Percentiles rank a stretch among this genome's conserved stretches.
Evolutionary conservation across 2,888 invertebrate species (phyloP).

Genomic region (Pseudococcus jackbeardsleyi): DNA sequence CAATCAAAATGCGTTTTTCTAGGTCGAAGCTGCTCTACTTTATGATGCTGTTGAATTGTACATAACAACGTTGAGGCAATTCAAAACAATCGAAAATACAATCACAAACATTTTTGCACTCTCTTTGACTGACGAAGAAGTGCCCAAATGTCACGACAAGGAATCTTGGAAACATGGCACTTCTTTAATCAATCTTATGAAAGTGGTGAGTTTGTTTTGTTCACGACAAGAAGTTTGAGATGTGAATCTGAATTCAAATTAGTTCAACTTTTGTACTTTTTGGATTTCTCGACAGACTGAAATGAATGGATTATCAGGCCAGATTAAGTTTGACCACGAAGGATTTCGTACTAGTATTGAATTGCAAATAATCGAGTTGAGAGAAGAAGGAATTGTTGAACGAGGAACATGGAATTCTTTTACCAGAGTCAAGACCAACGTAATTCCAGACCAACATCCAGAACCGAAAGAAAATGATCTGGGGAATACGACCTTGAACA

Average conservation of each 20-base stretch:
- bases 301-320: constrained; percentile 70
- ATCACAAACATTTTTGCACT: constrained; percentile 81
- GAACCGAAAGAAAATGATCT: constrained; percentile 73
- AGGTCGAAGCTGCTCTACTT: constrained; percentile 74
- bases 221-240: neutral
- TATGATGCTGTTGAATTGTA: constrained; percentile 74
- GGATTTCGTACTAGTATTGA: constrained; percentile 71
- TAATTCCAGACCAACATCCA: constrained; percentile 70
- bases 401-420: constrained; percentile 71
- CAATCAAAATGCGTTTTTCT: constrained; percentile 61
- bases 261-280: neutral
- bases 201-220: constrained; percentile 74
- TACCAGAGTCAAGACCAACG: constrained; percentile 71
- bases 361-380: constrained; percentile 71
- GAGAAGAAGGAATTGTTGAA: constrained; percentile 70
- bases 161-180: constrained; percentile 85
- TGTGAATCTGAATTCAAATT: neutral
- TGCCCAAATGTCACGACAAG: constrained; percentile 71
- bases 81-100: constrained; percentile 90
- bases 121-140: neutral
- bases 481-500: constrained; percentile 72
- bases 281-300: constrained; percentile 69
- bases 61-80: constrained; percentile 83
- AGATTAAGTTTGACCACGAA: constrained; percentile 70
- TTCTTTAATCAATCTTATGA: constrained; percentile 86